These are phyloP conservation scores for Deilephila porcellus DNA, from an alignment of 2,888 invertebrate species.

Conservation along the genomic window DNA sequence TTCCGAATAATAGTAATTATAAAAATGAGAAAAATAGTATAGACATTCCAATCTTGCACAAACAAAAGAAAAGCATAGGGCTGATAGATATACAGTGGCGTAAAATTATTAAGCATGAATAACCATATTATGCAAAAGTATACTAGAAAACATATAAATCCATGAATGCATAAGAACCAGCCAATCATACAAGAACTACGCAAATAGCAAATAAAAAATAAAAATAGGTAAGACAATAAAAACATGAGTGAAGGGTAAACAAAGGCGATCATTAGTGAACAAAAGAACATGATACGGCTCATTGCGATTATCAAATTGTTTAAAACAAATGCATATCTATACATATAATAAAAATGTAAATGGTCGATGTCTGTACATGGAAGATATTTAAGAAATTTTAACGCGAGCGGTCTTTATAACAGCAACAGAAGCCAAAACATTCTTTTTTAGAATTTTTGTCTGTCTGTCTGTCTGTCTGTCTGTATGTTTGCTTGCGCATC, in stretches of 20 bases:
- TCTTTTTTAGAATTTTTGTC: no score
- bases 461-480: no score
- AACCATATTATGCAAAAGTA: not conserved
- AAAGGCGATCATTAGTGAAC: constrained; percentile 1
- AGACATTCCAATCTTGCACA: no score
- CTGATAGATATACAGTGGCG: not conserved
- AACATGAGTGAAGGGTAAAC: not conserved
- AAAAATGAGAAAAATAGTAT: not conserved
- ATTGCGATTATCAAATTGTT: not conserved
- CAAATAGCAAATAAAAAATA: not conserved
- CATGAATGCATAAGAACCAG: not conserved
- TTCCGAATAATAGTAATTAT: no score
- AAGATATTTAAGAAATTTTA: no score
- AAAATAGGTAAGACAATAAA: not conserved
- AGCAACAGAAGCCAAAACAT: no score
- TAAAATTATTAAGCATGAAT: not conserved
- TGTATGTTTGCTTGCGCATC: no score
- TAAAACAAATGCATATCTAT: no score
- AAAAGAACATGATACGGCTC: not conserved
- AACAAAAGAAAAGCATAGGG: not conserved
- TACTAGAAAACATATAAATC: not conserved
- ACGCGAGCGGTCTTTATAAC: no score
- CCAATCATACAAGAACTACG: not conserved
- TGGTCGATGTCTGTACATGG: no score
- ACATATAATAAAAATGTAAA: no score